Percentiles rank a stretch among this genome's conserved stretches.
Evolutionary conservation across 2,797 vertebrate genomes (phyloP).

Genomic region (Huso huso): DNA sequence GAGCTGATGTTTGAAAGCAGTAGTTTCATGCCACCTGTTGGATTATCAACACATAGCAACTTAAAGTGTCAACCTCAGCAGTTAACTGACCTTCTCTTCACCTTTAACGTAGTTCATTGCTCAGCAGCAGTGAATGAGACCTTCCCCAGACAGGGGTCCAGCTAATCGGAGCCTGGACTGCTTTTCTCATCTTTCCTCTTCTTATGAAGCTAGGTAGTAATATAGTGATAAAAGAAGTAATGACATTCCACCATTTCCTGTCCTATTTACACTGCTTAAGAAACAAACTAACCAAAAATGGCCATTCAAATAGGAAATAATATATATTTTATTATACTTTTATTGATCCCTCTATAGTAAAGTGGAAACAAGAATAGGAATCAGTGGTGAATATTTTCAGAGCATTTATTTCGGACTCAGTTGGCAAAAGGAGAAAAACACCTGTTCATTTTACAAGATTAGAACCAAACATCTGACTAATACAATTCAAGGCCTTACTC

Average conservation of each 20-base stretch:
- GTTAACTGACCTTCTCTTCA: slow-evolving; percentile 32
- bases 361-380: too few relatives aligned
- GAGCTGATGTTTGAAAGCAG: slow-evolving; percentile 23
- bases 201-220: slow-evolving; percentile 23
- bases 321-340: too few relatives aligned
- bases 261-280: not conserved
- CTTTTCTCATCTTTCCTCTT: slow-evolving; percentile 3
- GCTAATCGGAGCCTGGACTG: slow-evolving; percentile 15
- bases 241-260: slow-evolving; percentile 8
- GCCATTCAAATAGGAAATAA: too few relatives aligned
- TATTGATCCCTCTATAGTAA: too few relatives aligned
- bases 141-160: slow-evolving; percentile 10
- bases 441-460: too few relatives aligned
- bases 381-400: too few relatives aligned
- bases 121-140: slow-evolving; percentile 12
- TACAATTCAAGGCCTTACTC: too few relatives aligned
- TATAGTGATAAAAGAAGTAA: slow-evolving; percentile 15
- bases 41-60: slow-evolving; percentile 49
- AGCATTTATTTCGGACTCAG: too few relatives aligned
- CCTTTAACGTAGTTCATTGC: slow-evolving; percentile 25
- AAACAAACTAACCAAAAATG: too few relatives aligned
- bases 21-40: slow-evolving; percentile 65
- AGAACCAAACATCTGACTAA: too few relatives aligned
- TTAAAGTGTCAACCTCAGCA: slow-evolving; percentile 27
- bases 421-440: too few relatives aligned